Conservation (phyloP, 2,888 invertebrate species). For the Schizotus pectinicornis region DNA sequence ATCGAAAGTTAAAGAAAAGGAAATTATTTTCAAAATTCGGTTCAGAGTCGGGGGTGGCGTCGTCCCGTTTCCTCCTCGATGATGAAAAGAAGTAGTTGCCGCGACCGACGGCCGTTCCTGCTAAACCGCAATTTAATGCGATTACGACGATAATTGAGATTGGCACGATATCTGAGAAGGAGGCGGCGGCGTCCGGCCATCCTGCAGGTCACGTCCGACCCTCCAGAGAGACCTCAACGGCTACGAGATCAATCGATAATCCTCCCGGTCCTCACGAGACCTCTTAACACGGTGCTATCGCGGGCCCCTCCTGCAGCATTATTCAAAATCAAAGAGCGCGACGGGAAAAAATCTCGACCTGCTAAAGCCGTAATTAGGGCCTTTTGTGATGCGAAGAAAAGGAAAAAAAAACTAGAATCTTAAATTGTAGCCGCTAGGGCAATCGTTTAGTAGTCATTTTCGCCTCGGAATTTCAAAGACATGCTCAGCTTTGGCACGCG, state of each 20-base stretch:
- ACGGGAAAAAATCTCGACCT: no score
- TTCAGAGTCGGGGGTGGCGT: no score
- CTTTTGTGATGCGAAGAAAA: no score
- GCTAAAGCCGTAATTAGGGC: no score
- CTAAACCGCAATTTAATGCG: conserved; percentile 27
- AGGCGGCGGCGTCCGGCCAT: conserved; percentile 10
- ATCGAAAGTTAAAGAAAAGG: no score
- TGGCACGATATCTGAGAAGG: conserved; percentile 32
- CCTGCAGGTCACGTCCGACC: conserved; percentile 34
- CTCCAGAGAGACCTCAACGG: conserved; percentile 31
- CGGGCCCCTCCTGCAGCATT: conserved; percentile 5
- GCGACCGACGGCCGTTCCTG: neutral
- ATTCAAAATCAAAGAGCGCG: neutral
- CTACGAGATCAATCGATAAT: conserved; percentile 35
- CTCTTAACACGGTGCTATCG: conserved; percentile 18
- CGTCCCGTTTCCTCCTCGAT: neutral
- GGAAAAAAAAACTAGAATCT: no score
- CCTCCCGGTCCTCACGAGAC: conserved; percentile 18
- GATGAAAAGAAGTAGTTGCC: neutral
- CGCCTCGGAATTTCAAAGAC: no score
- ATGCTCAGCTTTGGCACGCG: no score
- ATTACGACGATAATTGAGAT: conserved; percentile 35
- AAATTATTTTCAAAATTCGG: no score
- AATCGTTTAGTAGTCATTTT: no score
- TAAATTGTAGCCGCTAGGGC: no score